Conservation (phyloP, 2,797 vertebrate genomes). For the Huso huso region DNA sequence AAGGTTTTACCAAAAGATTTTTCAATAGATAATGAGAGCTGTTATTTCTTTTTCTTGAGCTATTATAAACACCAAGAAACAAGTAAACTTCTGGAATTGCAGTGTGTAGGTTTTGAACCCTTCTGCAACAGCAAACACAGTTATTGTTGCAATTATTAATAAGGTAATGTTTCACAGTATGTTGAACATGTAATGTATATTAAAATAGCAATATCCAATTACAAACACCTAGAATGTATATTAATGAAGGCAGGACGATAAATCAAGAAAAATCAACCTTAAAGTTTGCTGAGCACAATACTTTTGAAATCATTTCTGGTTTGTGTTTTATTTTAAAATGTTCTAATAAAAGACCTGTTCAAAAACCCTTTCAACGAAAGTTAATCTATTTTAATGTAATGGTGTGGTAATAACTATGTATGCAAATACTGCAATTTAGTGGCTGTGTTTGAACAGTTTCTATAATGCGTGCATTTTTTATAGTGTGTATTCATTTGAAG, state of each 20-base stretch:
- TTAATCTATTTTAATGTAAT: no score
- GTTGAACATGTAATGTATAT: constrained; percentile 7
- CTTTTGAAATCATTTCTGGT: background rate
- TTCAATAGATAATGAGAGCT: no score
- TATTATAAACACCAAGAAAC: background rate
- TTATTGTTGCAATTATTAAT: constrained; percentile 1
- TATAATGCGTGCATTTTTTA: no score
- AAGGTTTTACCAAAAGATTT: no score
- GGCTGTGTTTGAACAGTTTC: no score
- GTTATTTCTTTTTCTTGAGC: no score
- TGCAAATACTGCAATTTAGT: no score
- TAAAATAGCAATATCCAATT: constrained; percentile 6
- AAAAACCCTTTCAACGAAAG: no score
- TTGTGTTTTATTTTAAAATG: no score
- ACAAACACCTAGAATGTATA: constrained; percentile 5
- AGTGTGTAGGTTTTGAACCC: constrained; percentile 3
- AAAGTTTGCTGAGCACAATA: constrained; percentile 4
- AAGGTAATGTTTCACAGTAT: constrained; percentile 9
- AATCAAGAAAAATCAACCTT: constrained; percentile 12
- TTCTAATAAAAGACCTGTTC: no score
- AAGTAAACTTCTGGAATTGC: constrained; percentile 6
- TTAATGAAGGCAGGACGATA: constrained; percentile 4
- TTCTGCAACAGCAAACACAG: constrained; percentile 6
- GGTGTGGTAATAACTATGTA: no score
- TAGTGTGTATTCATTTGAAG: no score